These are phyloP conservation scores for Chloroceryle aenea DNA, from an alignment of 2,113 vertebrate species.

Conservation along the genomic window DNA sequence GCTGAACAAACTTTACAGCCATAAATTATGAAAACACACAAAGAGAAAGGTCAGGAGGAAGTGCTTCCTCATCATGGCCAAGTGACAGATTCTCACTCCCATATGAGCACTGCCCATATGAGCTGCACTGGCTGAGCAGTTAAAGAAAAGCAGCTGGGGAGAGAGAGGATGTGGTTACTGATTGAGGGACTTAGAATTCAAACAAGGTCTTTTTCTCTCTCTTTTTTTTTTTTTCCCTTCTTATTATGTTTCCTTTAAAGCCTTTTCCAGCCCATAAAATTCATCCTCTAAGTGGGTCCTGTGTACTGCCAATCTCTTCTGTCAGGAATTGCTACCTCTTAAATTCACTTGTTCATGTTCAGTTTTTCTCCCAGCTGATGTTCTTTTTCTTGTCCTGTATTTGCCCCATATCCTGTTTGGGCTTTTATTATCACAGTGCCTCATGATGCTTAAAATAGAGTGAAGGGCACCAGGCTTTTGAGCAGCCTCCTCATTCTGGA, in stretches of 20 bases:
- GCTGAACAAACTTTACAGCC: constrained; percentile 46
- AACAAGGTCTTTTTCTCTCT: not conserved
- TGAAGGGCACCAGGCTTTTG: not conserved
- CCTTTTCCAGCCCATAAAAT: constrained; percentile 1
- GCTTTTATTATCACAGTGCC: not conserved
- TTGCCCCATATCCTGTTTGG: not conserved
- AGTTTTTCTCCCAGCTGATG: not conserved
- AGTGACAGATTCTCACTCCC: constrained; percentile 38
- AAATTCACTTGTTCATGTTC: not conserved
- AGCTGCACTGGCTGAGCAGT: not conserved
- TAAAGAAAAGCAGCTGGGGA: constrained; percentile 43
- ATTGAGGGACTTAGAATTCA: constrained; percentile 2
- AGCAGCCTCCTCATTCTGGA: not conserved
- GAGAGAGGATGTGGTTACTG: constrained; percentile 66
- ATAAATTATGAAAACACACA: constrained; percentile 22
- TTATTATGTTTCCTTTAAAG: constrained; percentile 14
- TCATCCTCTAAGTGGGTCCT: not conserved
- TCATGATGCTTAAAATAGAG: fast-evolving
- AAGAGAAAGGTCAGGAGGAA: constrained; percentile 52
- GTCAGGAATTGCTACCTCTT: not conserved
- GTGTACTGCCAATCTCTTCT: not conserved
- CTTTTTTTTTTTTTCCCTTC: fast-evolving
- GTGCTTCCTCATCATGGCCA: constrained; percentile 20
- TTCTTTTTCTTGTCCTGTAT: not conserved
- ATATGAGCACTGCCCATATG: not conserved